Conservation (phyloP, 1,140 invertebrate species). For the Protaetia brevitarsis region DNA sequence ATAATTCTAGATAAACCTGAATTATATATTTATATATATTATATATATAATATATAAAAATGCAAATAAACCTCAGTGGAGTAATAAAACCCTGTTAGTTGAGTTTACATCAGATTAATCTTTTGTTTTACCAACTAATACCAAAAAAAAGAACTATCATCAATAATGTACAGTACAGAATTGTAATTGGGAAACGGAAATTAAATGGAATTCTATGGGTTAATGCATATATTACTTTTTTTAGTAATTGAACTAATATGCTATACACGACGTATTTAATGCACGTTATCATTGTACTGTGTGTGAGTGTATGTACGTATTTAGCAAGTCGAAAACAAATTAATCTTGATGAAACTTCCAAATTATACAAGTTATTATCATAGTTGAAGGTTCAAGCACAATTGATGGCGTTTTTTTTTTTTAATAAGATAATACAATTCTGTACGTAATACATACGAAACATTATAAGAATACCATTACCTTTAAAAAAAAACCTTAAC, state of each 20-base stretch:
- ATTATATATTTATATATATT: slow-evolving; percentile 21
- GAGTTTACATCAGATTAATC: slow-evolving; percentile 24
- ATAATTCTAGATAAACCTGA: slow-evolving; percentile 25
- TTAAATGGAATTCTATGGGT: neutral
- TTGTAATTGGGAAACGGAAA: neutral
- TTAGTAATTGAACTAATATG: too few species aligned
- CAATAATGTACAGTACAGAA: slow-evolving; percentile 21
- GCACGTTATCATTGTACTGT: neutral
- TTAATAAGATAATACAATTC: slow-evolving; percentile 23
- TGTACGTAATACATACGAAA: slow-evolving; percentile 20
- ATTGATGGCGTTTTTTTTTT: too few species aligned
- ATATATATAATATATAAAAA: slow-evolving; percentile 21
- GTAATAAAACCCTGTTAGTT: slow-evolving; percentile 26
- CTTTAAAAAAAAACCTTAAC: slow-evolving; percentile 22
- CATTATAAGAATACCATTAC: slow-evolving; percentile 24
- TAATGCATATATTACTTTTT: too few species aligned
- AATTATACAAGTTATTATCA: too few species aligned
- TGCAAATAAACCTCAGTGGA: slow-evolving; percentile 25
- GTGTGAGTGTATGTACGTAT: too few species aligned
- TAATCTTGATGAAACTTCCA: too few species aligned
- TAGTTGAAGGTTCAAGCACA: too few species aligned
- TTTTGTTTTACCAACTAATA: slow-evolving; percentile 24
- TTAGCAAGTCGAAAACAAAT: too few species aligned
- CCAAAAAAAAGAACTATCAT: slow-evolving; percentile 23
- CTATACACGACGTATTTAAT: neutral